Base-by-base conservation (phyloP, 2,113 vertebrate species). In the Nothoprocta perdicaria region DNA sequence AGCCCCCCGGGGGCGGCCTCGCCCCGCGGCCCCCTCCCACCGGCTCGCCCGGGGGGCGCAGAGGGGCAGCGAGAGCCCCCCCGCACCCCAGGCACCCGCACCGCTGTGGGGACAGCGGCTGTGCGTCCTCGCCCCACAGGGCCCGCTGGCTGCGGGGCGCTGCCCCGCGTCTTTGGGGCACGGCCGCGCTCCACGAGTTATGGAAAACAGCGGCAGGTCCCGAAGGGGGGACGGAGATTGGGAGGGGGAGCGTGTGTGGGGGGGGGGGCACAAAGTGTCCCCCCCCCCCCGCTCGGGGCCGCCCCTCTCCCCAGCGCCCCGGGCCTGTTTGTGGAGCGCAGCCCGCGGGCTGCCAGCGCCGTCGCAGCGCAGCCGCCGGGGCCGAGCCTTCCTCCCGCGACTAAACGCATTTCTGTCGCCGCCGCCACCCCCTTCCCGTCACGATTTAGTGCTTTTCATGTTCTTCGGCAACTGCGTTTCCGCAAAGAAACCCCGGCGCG, bases 401-500 rank as follows among this genome's bases (percentile, higher is more conserved):
- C 55, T 94, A 96, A 95, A 95, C 50, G 67, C 86, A 66, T 45
- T 71, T 85, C 68, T 85, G 53, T 76, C 90, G 91, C 52, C 90
- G 73, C 86, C 68, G 60, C 60, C 63, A 86, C 92, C 94, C 89
- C 92, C 92, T 95, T 90, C 94, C 94, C 95, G 89, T 96, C 86
- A 93, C 88, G 96, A 95, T 96, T 96, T 95, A 96, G 92, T 95
- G 95, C 95, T 95, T 96, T 94, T 96, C 96, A 87, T 94, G 95
- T 96, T 96, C 93, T 97, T 96, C 95, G 80, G 93, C 95, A 96
- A 97, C 95, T 94, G 92, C 94, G 93, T 96, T 97, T 97, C 96
- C 96, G 95, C 97, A 96, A 97, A 96, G 93, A 94, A 96, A 96
- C 96, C 92, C 95, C 95, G 81, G 97, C 96, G 97, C 94, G 95